Percentiles rank a stretch among this genome's conserved stretches.
Evolutionary conservation across 1,140 invertebrate genomes (phyloP).

Genomic region (Chelonus insularis): DNA sequence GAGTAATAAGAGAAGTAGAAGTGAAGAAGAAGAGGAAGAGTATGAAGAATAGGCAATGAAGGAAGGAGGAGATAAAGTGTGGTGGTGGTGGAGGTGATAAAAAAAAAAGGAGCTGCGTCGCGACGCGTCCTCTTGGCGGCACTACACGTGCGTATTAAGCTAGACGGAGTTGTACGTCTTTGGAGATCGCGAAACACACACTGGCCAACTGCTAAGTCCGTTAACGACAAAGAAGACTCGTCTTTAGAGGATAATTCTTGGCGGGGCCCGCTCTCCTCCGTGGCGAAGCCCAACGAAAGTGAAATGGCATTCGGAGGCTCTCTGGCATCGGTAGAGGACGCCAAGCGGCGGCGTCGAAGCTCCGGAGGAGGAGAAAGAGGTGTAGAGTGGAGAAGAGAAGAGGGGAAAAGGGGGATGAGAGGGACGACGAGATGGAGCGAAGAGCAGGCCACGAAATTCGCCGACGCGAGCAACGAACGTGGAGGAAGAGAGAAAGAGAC

Average conservation of each 20-base stretch:
- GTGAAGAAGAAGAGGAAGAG: conserved; percentile 15
- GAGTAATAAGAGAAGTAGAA: conserved; percentile 25
- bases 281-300: conserved; percentile 61
- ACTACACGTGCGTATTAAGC: conserved; percentile 19
- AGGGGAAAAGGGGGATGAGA: conserved; percentile 27
- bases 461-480: conserved; percentile 14
- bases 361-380: conserved; percentile 19
- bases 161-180: conserved; percentile 3
- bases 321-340: conserved; percentile 47
- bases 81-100: neutral
- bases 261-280: conserved; percentile 56
- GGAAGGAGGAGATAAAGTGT: conserved; percentile 13
- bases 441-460: conserved; percentile 23
- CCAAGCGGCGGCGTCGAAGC: conserved; percentile 29
- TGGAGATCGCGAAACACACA: neutral
- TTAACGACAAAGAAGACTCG: conserved; percentile 13
- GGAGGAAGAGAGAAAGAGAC: conserved; percentile 24
- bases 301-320: conserved; percentile 57
- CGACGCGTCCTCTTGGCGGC: conserved; percentile 6
- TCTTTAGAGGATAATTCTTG: conserved; percentile 50
- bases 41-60: conserved; percentile 31
- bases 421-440: neutral
- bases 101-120: conserved; percentile 16
- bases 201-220: neutral
- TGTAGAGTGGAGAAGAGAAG: conserved; percentile 30